phyloP scores from a whole-genome alignment of 2,797 vertebrate genomes.

The Enteromius treurensis region DNA sequence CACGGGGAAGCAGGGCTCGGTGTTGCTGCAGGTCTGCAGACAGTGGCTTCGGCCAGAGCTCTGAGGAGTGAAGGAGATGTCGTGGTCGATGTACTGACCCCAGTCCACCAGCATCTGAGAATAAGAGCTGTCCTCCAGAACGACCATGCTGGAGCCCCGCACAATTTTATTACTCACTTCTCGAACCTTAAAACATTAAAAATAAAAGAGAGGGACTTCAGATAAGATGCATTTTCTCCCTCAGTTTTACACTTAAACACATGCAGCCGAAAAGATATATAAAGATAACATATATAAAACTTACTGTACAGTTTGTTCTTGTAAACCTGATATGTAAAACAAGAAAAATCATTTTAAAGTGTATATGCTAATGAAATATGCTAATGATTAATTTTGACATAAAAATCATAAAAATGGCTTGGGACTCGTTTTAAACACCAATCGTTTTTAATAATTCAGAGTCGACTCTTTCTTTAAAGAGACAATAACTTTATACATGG shows the following conservation, averaged over 20 bases:
- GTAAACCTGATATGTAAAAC: neutral
- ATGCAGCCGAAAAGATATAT: neutral
- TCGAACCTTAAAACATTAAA: constrained; percentile 78
- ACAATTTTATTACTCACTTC: constrained; percentile 86
- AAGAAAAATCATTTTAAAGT: neutral
- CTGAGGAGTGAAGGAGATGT: constrained; percentile 90
- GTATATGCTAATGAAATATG: no score
- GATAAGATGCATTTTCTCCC: constrained; percentile 24
- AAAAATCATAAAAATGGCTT: no score
- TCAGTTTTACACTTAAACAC: neutral
- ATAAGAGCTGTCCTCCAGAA: constrained; percentile 79
- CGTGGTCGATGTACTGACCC: constrained; percentile 94
- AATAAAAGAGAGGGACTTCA: constrained; percentile 37
- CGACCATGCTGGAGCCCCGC: constrained; percentile 70
- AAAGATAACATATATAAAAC: neutral
- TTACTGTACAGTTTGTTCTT: neutral
- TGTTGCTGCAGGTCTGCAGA: constrained; percentile 77
- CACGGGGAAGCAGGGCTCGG: constrained; percentile 88
- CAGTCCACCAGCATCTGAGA: constrained; percentile 89
- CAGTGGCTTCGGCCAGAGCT: constrained; percentile 77
- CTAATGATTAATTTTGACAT: no score
- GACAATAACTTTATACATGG: no score
- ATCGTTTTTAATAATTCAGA: no score
- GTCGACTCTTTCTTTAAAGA: no score
- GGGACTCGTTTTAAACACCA: no score